Evolutionary conservation across 2,888 invertebrate genomes (phyloP), one percentile per base, ranked within the genome.

Genomic region (Molorchus minor): DNA sequence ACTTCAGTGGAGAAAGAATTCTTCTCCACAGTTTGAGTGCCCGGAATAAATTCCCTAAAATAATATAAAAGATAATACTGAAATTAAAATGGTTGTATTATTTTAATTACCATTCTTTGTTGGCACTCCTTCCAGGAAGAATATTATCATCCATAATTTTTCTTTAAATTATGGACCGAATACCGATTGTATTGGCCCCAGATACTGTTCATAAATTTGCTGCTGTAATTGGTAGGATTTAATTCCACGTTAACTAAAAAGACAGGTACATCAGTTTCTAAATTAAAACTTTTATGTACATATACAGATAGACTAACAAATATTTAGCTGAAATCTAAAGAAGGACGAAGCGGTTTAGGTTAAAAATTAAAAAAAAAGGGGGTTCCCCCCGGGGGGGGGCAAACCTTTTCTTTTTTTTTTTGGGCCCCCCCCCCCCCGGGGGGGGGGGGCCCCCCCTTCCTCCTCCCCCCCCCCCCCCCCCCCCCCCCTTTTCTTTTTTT

Each of bases 151-250:
- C 90, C 74, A 87, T 88, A 72, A 88, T 83, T 75, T n/a, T 89
- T 90, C 83, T 94, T 93, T 68, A 94, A 89, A 79, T 94, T 94
- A 74, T 94, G 93, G 0, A 93, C 91, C 0, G 94, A 93, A 78
- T 93, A 93, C 44, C 91, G 88, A 80, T 94, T 94, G 84, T 94
- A 94, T 65, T 89, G 82, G n/a, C 93, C 93, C 94, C 94, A 94
- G 78, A 94, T 92, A 80, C 92, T 92, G 79, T 93, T 93, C 94
- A 94, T 94, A 76, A 93, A 80, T 80, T 93, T 93, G 78, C 90
- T 90, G 80, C 89, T 93, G 81, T 94, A 94, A 75, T 92, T 90
- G 59, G 88, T 80, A 13, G 91, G 91, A 3, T 86, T 84, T 46
- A 87, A 82, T 74, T 90, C 89, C 73, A 83, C 84, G 88, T 89